phyloP scores from a whole-genome alignment of 2,113 vertebrate genomes.

The Clarias magur region DNA sequence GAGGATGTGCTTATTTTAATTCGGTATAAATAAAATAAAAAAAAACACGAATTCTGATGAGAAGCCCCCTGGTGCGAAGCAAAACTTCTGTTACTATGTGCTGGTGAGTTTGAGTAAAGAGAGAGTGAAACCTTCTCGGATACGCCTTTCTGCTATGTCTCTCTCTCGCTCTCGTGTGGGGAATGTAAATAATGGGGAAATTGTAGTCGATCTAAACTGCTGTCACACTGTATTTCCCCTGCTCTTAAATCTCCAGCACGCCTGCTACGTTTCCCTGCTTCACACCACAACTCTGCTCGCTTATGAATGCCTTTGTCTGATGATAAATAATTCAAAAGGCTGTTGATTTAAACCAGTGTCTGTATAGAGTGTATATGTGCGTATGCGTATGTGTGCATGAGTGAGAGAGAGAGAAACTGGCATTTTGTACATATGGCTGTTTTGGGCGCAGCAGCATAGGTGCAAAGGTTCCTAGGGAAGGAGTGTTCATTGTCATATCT shows the following conservation, averaged over 20 bases:
- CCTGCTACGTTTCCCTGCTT: slow-evolving; percentile 67
- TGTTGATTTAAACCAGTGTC: slow-evolving; percentile 52
- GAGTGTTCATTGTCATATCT: slow-evolving; percentile 50
- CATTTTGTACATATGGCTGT: slow-evolving; percentile 55
- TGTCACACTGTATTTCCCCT: slow-evolving; percentile 74
- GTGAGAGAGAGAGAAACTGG: background rate
- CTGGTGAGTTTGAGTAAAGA: background rate
- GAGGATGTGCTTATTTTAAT: slow-evolving; percentile 5
- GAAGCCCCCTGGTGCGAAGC: slow-evolving; percentile 18
- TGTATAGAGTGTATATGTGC: slow-evolving; percentile 49
- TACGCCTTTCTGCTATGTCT: background rate
- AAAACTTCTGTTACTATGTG: slow-evolving; percentile 16
- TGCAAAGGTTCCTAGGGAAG: slow-evolving; percentile 47
- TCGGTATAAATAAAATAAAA: background rate
- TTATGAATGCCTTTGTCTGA: slow-evolving; percentile 71
- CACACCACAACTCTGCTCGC: slow-evolving; percentile 60
- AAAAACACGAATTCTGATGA: background rate
- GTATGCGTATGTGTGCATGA: background rate
- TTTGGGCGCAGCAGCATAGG: slow-evolving; percentile 26
- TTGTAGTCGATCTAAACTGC: slow-evolving; percentile 74
- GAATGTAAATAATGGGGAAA: slow-evolving; percentile 69
- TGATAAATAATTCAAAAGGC: slow-evolving; percentile 71
- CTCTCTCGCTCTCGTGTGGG: slow-evolving; percentile 56
- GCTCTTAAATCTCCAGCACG: slow-evolving; percentile 72
- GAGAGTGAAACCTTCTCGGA: background rate